Percentiles rank a stretch among this genome's conserved stretches.
Evolutionary conservation across 2,888 invertebrate genomes (phyloP).

Genomic region (Eupithecia exiguata): DNA sequence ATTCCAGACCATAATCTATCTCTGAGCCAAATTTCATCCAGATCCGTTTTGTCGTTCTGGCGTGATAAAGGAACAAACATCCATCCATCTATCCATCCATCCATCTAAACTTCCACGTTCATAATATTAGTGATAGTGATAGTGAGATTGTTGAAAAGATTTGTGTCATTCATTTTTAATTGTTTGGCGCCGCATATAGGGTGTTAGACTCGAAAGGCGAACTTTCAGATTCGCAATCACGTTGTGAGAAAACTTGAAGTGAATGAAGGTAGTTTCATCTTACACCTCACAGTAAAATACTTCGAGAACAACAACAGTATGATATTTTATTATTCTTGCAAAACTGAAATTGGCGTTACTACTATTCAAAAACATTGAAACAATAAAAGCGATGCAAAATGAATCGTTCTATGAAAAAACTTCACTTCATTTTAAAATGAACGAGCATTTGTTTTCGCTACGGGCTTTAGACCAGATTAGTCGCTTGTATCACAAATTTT

Average conservation of each 20-base stretch:
- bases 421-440: neutral
- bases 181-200: constrained; percentile 57
- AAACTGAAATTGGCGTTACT: neutral
- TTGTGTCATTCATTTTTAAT: constrained; percentile 17
- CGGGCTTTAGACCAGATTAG: constrained; percentile 14
- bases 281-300: constrained; percentile 46
- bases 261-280: constrained; percentile 58
- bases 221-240: constrained; percentile 78
- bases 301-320: constrained; percentile 24
- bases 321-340: neutral
- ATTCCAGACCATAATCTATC: too few relatives aligned
- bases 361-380: neutral
- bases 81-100: too few relatives aligned
- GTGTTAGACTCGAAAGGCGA: constrained; percentile 55
- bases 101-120: too few relatives aligned
- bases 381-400: neutral
- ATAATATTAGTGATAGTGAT: too few relatives aligned
- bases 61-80: too few relatives aligned
- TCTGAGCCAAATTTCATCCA: too few relatives aligned
- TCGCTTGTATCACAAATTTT: neutral
- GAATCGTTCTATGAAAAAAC: neutral
- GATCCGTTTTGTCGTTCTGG: too few relatives aligned
- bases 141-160: too few relatives aligned
- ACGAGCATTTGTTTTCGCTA: constrained; percentile 7
- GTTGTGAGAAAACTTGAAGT: constrained; percentile 68